Evolutionary conservation across 2,113 vertebrate genomes (phyloP).

Genomic region (Galeopterus variegatus): DNA sequence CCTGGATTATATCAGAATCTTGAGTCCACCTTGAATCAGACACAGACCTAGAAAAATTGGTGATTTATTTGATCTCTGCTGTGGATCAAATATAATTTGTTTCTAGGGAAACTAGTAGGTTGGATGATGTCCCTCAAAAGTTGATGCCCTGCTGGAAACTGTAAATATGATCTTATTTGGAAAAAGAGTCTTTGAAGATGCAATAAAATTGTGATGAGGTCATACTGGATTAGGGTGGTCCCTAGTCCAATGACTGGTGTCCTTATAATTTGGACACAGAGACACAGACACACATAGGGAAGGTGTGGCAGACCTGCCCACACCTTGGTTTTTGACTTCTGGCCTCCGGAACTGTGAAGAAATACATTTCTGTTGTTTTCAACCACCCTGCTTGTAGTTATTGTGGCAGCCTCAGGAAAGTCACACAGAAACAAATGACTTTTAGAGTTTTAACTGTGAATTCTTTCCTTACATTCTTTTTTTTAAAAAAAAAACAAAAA

Average conservation of each 20-base stretch:
- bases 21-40: neutral
- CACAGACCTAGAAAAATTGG: fast-evolving
- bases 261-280: too few species aligned
- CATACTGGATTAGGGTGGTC: fast-evolving
- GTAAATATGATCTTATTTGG: neutral
- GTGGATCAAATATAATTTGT: neutral
- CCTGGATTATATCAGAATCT: neutral
- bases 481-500: too few species aligned
- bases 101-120: neutral
- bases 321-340: neutral
- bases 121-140: neutral
- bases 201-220: too few species aligned
- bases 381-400: too few species aligned
- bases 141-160: neutral
- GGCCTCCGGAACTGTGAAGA: neutral
- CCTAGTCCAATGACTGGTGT: neutral
- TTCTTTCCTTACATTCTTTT: neutral
- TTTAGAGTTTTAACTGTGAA: neutral
- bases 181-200: neutral
- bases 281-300: neutral
- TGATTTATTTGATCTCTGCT: fast-evolving
- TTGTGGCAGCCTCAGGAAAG: neutral
- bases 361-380: neutral
- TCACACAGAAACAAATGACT: neutral
- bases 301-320: fast-evolving